Evolutionary conservation across 2,113 vertebrate species (phyloP), one percentile per base, ranked within the genome.

Genomic region (Lipotes vexillifer): DNA sequence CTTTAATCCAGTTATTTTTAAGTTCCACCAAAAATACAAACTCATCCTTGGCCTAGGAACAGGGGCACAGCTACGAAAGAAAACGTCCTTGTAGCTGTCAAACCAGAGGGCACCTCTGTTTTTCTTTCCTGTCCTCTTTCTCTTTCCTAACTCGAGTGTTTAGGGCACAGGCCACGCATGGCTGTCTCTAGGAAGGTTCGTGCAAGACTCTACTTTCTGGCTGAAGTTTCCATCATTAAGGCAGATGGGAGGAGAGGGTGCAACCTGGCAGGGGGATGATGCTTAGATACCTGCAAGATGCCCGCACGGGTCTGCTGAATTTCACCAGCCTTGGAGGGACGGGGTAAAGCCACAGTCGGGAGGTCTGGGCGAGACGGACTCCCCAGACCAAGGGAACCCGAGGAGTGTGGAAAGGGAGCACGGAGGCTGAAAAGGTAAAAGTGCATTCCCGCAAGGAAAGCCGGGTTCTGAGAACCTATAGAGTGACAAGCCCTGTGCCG

Each of bases 1-100:
- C 92, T 97, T 97, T 97, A 95, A 17, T 68, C 55, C 88, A 95
- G 25, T 95, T 98, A 97, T 96, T 98, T 98, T 97, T 93, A 97
- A 97, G 72, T 95, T 88, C 44, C n/a, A 96, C 85, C 89, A 75
- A 94, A 97, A 98, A 81, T 44, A 97, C 0, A 89, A 77, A 94
- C 52, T 92, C 82, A 5, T 8, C 96, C 41, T 96, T n/a, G 81
- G 63, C 83, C 92, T 74, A 44, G 52, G 94, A 97, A 97, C 84
- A 97, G 97, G 94, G 49, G 69, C 63, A 21, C 15, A 15, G 25
- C 91, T 84, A 69, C 59, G 36, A 85, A 91, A 57, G 49, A 52
- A 46, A 97, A 87, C 94, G 96, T 88, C 87, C 36, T 74, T 93
- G 59, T 0, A 86, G 81, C 74, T 93, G 68, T 25, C 27, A 44